Evolutionary conservation across 1,140 invertebrate genomes (phyloP), one percentile per base, ranked within the genome.

Genomic region (Aphelenchoides fujianensis): DNA sequence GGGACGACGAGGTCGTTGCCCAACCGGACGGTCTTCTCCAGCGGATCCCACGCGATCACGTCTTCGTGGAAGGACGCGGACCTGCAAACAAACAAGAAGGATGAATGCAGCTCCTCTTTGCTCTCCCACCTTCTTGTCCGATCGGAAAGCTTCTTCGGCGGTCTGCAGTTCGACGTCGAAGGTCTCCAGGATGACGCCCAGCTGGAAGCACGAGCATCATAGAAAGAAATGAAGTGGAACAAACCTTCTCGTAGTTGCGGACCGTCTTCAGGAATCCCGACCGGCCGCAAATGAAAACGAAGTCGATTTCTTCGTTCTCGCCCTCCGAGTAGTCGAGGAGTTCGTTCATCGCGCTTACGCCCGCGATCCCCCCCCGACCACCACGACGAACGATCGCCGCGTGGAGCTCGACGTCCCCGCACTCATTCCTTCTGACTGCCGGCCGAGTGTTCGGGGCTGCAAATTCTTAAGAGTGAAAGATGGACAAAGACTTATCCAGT

Each of bases 351-450:
- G 23, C 28, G 23, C 31, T 52, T 9, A 70, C 69, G 7, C 69
- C 69, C 3, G 69, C 69, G 5, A 70, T 66, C 53, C 63, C 69
- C 7, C 69, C 69, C 48, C 69, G 23, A 48, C 41, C n/a, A n/a
- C n/a, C n/a, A n/a, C n/a, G n/a, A n/a, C n/a, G n/a, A 48, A 12
- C 41, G 41, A 48, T 48, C 23, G 23, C 12, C 12, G 23, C 41
- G 12, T 48, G 41, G 23, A 48, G 41, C 12, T 12, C 41, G 12
- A 12, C 23, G 41, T 12, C 12, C 41, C 12, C 23, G 12, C 41
- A 12, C 23, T 23, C 12, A 48, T 23, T 48, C 23, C 23, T 48
- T 12, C 12, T 48, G 23, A 48, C 12, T 23, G 23, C 41, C 12
- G 23, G 41, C 23, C 12, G 23, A 12, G 12, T 48, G 41, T 23